A percentile compares a stretch with the other conserved stretches of the same genome.
Evolutionary conservation across 2,797 vertebrate species (phyloP).

Genomic region (Onychomys arenicola): DNA sequence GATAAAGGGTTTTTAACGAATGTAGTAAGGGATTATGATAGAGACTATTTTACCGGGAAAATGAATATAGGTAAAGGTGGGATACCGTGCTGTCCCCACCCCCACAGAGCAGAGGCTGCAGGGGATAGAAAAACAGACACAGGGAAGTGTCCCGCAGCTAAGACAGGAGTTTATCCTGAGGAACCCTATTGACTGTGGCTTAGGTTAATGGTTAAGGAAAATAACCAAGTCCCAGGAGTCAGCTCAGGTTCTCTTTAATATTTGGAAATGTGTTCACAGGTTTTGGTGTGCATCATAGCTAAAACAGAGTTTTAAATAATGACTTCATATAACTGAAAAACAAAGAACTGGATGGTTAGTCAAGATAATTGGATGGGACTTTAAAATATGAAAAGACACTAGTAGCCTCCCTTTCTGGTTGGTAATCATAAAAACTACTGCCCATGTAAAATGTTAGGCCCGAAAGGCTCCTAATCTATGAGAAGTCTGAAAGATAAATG

Average conservation of each 20-base stretch:
- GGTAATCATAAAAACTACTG: neutral
- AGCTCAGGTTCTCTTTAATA: neutral
- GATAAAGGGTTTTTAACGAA: too few species aligned
- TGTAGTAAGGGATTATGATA: too few species aligned
- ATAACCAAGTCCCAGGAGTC: too few species aligned
- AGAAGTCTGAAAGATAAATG: neutral
- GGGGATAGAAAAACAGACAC: too few species aligned
- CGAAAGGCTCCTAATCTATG: neutral
- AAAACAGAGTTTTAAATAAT: neutral
- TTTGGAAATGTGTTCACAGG: neutral
- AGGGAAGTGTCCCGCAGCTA: too few species aligned
- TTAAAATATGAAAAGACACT: neutral
- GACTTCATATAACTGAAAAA: neutral
- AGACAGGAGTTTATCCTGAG: too few species aligned
- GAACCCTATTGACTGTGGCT: too few species aligned
- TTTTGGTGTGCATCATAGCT: neutral
- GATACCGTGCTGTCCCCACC: too few species aligned
- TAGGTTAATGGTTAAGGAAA: too few species aligned
- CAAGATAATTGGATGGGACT: neutral
- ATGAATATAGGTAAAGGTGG: too few species aligned
- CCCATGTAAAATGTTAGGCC: neutral
- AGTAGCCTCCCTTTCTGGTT: neutral
- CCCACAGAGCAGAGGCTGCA: too few species aligned
- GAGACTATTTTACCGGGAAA: too few species aligned
- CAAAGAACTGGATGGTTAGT: neutral